phyloP scores from a whole-genome alignment of 2,797 vertebrate genomes.

The Cryptoblepharus egeriae region DNA sequence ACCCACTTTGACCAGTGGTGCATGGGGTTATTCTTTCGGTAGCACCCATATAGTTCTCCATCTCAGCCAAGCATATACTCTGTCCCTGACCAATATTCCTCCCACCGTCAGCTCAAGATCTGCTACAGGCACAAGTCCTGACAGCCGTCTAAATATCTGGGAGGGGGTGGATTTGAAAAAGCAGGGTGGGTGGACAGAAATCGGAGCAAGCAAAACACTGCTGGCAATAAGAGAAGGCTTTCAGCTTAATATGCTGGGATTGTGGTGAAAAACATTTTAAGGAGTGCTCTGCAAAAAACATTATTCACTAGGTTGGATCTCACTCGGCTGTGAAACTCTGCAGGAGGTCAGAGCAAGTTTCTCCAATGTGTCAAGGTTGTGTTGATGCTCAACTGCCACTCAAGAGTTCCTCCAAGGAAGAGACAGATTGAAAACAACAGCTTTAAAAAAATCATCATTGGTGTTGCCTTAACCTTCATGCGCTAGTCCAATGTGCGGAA shows the following conservation, averaged over 20 bases:
- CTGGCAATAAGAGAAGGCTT: slow-evolving; percentile 56
- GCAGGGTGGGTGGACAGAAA: background rate
- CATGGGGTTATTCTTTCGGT: background rate
- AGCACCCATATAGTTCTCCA: background rate
- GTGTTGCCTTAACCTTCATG: background rate
- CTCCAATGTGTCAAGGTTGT: background rate
- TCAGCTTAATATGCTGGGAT: slow-evolving; percentile 52
- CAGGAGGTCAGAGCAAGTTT: slow-evolving; percentile 33
- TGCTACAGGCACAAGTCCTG: background rate
- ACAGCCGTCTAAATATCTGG: background rate
- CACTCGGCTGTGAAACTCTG: background rate
- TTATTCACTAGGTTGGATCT: slow-evolving; percentile 37
- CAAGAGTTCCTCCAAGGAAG: background rate
- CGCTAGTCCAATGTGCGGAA: background rate
- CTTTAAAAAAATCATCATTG: background rate
- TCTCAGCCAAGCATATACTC: background rate
- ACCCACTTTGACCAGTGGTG: background rate
- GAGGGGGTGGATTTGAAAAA: background rate
- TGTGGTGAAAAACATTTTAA: slow-evolving; percentile 53
- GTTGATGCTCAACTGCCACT: background rate
- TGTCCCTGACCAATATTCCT: background rate
- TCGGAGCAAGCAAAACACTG: background rate
- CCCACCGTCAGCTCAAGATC: background rate
- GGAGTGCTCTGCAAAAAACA: slow-evolving; percentile 19
- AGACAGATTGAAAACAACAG: background rate